Evolutionary conservation across 2,888 invertebrate genomes (phyloP), one percentile per base, ranked within the genome.

Genomic region (Diaphora mendica): DNA sequence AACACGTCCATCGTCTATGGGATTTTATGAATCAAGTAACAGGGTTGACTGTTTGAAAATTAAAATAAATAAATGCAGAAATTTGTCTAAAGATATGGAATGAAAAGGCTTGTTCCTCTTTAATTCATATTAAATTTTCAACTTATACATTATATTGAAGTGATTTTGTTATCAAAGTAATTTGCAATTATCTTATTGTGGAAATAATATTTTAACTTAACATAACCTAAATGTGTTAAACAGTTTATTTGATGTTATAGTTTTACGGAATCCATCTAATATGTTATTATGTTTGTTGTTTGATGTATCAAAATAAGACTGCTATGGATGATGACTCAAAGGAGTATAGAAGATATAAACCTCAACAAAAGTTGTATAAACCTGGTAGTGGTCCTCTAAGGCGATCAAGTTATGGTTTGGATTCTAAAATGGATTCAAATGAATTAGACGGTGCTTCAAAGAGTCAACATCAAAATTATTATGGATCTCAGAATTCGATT

Each of bases 341-440:
- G 90, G 96, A 96, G 83, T 96, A 94, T 85, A 96, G 93, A 95
- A 96, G 96, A 91, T 96, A 96, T 90, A 97, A 97, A 93, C 97
- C 97, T 86, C 97, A 97, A 88, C 97, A 97, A 93, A 96, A 96
- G 92, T 94, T 97, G 79, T 98, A 98, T 88, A 97, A 96, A 90
- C 97, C 97, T 89, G 97, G 97, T 85, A 97, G 97, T 95, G 97
- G 97, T 80, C 97, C 97, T 80, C 93, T 97, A 81, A 96, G 97
- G 88, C 97, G 97, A 92, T 96, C 97, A 80, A 96, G 96, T 85
- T 96, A 96, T 92, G 95, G 95, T 89, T 90, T 94, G 77, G 97
- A 97, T 82, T 96, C 88, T 78, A 95, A 96, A 90, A 96, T 96
- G 90, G 96, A 97, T 81, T 86, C 90, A 74, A 92, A 91, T 79